Base-by-base conservation (phyloP, 1,140 invertebrate genomes). In the Nasonia giraulti region DNA sequence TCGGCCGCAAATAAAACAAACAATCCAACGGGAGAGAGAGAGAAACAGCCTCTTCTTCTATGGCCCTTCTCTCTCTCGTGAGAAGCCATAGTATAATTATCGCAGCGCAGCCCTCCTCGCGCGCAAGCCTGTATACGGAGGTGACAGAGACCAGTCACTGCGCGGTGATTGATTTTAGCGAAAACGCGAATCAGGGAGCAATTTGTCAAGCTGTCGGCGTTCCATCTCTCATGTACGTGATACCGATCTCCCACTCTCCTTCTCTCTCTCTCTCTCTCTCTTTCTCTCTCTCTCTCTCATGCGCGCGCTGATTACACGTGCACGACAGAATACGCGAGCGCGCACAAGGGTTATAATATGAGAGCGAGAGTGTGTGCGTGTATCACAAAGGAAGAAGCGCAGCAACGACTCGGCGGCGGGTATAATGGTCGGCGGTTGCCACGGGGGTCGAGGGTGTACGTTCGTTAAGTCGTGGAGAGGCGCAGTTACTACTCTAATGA, bases 131-230 rank as follows among this genome's bases (percentile, higher is more conserved):
- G 23, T 33, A 31, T 27, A 11, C 68, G 2, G 31, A 90, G 89
- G 88, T 91, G 90, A 91, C 90, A 91, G 89, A 91, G 87, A 87
- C 88, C 44, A 78, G 44, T 90, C 88, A 88, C 83, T 79, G 71
- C 47, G 11, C 69, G 82, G 90, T 93, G 92, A 93, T 93, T 93
- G 91, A 93, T 92, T 92, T 89, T 90, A 90, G 90, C 88, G 91
- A 92, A 92, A 92, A 91, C 89, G 90, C 89, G 90, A 91, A 92
- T 92, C 90, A 90, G 89, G 88, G 87, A 88, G 89, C 89, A 91
- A 92, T 93, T 92, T 92, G 91, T 92, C 91, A 93, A 92, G 87
- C 90, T 91, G 91, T 92, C 87, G 86, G 82, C 88, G 79, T 82
- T 75, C 83, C 69, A 76, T 85, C 83, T 79, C 68, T 20, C 31